Conservation (phyloP, 64 coral and sea anemone genomes). For the Montipora capricornis region DNA sequence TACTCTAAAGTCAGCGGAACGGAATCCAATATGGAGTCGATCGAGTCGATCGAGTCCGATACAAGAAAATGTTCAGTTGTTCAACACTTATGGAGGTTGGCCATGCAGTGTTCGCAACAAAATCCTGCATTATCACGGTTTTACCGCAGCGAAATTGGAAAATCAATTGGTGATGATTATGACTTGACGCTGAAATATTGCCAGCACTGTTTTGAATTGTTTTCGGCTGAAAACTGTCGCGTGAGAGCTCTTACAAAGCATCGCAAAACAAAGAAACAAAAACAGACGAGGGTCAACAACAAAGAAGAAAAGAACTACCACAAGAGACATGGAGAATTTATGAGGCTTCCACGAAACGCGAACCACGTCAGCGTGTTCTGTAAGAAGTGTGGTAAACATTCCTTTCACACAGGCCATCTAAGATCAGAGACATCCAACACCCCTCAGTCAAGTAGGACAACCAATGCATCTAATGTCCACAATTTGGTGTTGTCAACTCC, state of each 20-base stretch:
- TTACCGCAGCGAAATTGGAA: slow-evolving; percentile 46
- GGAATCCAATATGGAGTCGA: slow-evolving; percentile 17
- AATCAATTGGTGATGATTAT: background rate
- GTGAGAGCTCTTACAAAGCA: slow-evolving; percentile 56
- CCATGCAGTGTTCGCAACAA: slow-evolving; percentile 29
- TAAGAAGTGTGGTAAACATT: slow-evolving; percentile 46
- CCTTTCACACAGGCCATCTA: slow-evolving; percentile 13
- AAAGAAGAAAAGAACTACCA: background rate
- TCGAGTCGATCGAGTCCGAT: too few relatives aligned
- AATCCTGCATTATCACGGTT: slow-evolving; percentile 62
- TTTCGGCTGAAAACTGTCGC: slow-evolving; percentile 30
- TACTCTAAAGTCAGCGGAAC: slow-evolving; percentile 14
- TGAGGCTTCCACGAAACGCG: slow-evolving; percentile 18
- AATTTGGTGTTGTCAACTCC: background rate
- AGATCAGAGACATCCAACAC: background rate
- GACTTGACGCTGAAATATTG: slow-evolving; percentile 48
- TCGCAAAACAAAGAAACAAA: slow-evolving; percentile 6
- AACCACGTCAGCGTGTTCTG: slow-evolving; percentile 58
- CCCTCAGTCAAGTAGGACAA: background rate
- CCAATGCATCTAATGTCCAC: background rate
- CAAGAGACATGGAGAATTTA: background rate
- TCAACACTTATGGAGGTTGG: slow-evolving; percentile 60
- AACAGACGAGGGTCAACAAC: background rate
- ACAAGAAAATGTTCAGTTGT: too few relatives aligned
- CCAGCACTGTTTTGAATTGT: slow-evolving; percentile 63